These are phyloP conservation scores for Anarsia innoxiella DNA, from an alignment of 2,888 invertebrate species.

Conservation along the genomic window DNA sequence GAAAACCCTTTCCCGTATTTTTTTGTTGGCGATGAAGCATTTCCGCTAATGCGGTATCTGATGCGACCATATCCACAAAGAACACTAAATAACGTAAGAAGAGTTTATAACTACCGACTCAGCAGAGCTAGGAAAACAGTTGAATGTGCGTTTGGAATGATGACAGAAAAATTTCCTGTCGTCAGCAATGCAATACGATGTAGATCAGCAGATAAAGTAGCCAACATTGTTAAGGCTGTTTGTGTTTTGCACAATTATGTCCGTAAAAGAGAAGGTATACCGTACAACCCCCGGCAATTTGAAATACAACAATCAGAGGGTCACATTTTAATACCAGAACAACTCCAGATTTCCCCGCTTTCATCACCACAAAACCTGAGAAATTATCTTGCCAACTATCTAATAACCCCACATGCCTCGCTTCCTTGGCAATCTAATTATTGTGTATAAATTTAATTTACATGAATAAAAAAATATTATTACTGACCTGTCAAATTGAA, in stretches of 20 bases:
- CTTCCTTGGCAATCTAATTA: too few species aligned
- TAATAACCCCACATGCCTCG: too few species aligned
- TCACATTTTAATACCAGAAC: too few species aligned
- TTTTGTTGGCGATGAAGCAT: conserved; percentile 27
- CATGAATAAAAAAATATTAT: too few species aligned
- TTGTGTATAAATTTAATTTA: too few species aligned
- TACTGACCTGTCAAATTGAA: too few species aligned
- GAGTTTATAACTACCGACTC: conserved; percentile 6
- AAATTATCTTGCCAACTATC: too few species aligned
- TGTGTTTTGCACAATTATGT: conserved; percentile 10
- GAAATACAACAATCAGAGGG: too few species aligned
- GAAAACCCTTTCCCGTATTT: conserved; percentile 17
- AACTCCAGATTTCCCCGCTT: too few species aligned
- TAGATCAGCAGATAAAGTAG: not conserved
- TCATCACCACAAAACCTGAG: too few species aligned
- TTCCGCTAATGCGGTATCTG: conserved; percentile 22
- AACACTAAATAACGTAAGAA: conserved; percentile 17
- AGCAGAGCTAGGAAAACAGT: conserved; percentile 13
- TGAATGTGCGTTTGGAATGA: conserved; percentile 16
- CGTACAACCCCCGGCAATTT: too few species aligned
- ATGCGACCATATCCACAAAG: conserved; percentile 28
- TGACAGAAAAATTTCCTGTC: conserved; percentile 12
- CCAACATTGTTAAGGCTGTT: conserved; percentile 4
- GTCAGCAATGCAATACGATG: not conserved
- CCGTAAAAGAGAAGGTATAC: conserved; percentile 3